These are phyloP conservation scores for Diadegma fenestrale DNA, from an alignment of 2,888 invertebrate genomes.

Conservation along the genomic window DNA sequence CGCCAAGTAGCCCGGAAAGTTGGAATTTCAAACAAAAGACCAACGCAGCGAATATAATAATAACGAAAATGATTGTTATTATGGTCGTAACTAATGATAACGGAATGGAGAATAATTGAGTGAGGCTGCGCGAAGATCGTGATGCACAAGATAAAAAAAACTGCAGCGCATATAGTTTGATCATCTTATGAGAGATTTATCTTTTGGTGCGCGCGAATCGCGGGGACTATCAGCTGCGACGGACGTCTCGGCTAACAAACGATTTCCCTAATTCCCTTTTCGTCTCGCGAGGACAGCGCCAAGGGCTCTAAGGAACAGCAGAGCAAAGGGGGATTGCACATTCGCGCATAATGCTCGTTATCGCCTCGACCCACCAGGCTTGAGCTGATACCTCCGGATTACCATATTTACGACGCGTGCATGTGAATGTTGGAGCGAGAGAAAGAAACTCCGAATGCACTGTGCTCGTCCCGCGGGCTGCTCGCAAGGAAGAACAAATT, in stretches of 20 bases:
- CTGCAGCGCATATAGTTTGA: neutral
- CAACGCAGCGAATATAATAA: neutral
- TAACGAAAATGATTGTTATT: neutral
- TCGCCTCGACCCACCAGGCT: slow-evolving; percentile 79
- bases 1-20: neutral
- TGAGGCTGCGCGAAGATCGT: too few relatives aligned
- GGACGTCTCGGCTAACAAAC: slow-evolving; percentile 84
- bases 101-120: neutral
- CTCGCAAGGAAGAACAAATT: slow-evolving; percentile 1
- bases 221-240: slow-evolving; percentile 81
- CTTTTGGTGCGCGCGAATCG: neutral
- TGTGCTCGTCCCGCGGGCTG: neutral
- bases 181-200: slow-evolving; percentile 31
- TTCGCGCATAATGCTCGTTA: slow-evolving; percentile 82
- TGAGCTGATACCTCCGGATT: slow-evolving; percentile 81
- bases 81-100: neutral
- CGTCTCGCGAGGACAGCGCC: slow-evolving; percentile 73
- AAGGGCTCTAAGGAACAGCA: neutral
- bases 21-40: neutral
- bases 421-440: slow-evolving; percentile 49
- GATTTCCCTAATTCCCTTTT: slow-evolving; percentile 83
- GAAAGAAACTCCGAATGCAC: slow-evolving; percentile 20
- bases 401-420: slow-evolving; percentile 82
- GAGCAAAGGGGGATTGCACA: slow-evolving; percentile 67
- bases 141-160: neutral